Percentiles rank a stretch among this genome's conserved stretches.
Evolutionary conservation across 2,888 invertebrate species (phyloP).

Genomic region (Eugnorisma glareosa): DNA sequence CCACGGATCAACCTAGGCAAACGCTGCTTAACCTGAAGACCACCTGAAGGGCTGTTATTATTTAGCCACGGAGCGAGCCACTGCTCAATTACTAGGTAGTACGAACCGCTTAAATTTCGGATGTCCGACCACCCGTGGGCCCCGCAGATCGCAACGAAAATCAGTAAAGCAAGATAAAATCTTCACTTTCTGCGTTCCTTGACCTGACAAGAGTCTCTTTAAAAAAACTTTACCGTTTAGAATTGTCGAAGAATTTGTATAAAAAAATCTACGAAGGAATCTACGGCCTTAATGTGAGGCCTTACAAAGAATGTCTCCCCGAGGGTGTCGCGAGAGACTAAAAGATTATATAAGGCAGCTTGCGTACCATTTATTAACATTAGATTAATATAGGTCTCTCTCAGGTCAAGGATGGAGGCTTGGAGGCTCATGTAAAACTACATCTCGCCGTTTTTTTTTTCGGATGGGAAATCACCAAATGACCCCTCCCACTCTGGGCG

Average conservation of each 20-base stretch:
- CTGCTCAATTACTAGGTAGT: background rate
- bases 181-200: constrained; percentile 2
- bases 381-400: background rate
- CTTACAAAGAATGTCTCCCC: constrained; percentile 19
- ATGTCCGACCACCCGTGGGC: background rate
- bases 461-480: too few species aligned
- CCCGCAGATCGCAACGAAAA: constrained; percentile 9
- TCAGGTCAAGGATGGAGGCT: too few species aligned
- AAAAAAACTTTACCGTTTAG: constrained; percentile 29
- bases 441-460: too few species aligned
- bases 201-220: constrained; percentile 15
- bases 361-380: constrained; percentile 41
- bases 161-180: constrained; percentile 20
- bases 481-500: too few species aligned
- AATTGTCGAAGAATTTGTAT: constrained; percentile 9
- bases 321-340: constrained; percentile 22
- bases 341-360: constrained; percentile 45
- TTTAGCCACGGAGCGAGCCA: background rate
- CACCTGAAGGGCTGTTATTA: background rate
- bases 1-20: background rate
- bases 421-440: too few species aligned
- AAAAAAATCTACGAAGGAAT: constrained; percentile 29
- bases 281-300: constrained; percentile 11
- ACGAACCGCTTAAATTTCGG: background rate
- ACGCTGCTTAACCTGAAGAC: background rate